Evolutionary conservation across 2,797 vertebrate genomes (phyloP), one percentile per base, ranked within the genome.

Genomic region (Toxotes lorentzi): DNA sequence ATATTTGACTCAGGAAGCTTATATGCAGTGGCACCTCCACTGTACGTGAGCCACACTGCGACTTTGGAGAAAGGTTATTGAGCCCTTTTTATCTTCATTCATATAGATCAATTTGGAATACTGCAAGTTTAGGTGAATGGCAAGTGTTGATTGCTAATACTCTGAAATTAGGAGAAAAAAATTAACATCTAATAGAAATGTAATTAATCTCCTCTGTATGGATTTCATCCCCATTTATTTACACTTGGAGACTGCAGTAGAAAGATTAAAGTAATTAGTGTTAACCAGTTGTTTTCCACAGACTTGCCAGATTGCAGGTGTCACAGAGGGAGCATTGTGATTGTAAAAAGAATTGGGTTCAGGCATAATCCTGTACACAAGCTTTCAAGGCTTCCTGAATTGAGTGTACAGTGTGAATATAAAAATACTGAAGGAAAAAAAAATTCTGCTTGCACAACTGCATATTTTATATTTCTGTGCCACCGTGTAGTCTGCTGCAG

Each of bases 401-500:
- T 53, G 27, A 81, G 84, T 69, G 54, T 57, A 71, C 7, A 32
- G 12, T 51, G 32, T 54, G 77, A 65, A 74, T 81, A 78, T 73
- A 75, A 83, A 83, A 35, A 58, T 72, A 24, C 68, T 64, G 59
- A 60, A 54, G 11, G 69, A 66, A 48, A 81, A 82, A 76, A 67
- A 67, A 53, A 11, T 43, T 47, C 54, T 54, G 47, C 58, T 83
- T 73, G 45, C 67, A 76, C 61, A 80, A 68, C 66, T 61, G 64
- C 50, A 63, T 67, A 57, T 81, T 77, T 75, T 66, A 59, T 65
- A 57, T 70, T 65, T 50, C 32, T 30, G 47, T 79, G 78, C 69
- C 73, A 82, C 73, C 41, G 70, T 82, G 81, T 77, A 66, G 83
- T 82, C 62, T 74, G 65, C 76, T 71, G 60, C 32, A 79, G 62